Conservation (phyloP, 2,888 invertebrate genomes). For the Hydropsyche betteni region DNA sequence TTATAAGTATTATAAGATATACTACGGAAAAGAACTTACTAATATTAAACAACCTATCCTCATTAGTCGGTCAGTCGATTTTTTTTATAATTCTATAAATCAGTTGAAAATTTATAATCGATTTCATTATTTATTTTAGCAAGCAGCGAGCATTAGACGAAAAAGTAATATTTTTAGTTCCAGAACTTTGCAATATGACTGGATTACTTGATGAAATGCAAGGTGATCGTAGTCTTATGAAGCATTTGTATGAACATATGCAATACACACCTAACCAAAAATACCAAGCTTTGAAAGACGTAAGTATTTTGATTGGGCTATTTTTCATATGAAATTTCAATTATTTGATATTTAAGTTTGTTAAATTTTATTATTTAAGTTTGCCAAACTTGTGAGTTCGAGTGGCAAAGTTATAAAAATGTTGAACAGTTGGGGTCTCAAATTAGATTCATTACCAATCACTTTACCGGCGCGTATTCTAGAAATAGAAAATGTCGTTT, state of each 20-base stretch:
- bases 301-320: constrained; percentile 52
- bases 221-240: constrained; percentile 84
- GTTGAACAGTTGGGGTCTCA: constrained; percentile 83
- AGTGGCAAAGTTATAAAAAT: constrained; percentile 73
- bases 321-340: neutral
- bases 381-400: constrained; percentile 68
- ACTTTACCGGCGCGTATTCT: constrained; percentile 72
- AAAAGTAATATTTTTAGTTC: constrained; percentile 81
- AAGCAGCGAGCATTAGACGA: too few relatives aligned
- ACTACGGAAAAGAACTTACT: constrained; percentile 76
- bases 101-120: too few relatives aligned
- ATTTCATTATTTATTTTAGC: neutral
- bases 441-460: constrained; percentile 66
- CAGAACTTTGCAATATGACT: constrained; percentile 89
- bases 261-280: constrained; percentile 83
- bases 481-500: too few relatives aligned
- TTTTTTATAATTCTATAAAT: too few relatives aligned
- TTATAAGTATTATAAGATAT: constrained; percentile 81
- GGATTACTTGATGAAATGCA: constrained; percentile 88
- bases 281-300: constrained; percentile 71
- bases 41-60: constrained; percentile 85
- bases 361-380: constrained; percentile 56
- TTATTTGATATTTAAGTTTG: neutral
- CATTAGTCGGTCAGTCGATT: constrained; percentile 65
- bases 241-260: constrained; percentile 81